Percentiles rank a stretch among this genome's conserved stretches.
Evolutionary conservation across 2,113 vertebrate genomes (phyloP).

Genomic region (Monopterus albus): DNA sequence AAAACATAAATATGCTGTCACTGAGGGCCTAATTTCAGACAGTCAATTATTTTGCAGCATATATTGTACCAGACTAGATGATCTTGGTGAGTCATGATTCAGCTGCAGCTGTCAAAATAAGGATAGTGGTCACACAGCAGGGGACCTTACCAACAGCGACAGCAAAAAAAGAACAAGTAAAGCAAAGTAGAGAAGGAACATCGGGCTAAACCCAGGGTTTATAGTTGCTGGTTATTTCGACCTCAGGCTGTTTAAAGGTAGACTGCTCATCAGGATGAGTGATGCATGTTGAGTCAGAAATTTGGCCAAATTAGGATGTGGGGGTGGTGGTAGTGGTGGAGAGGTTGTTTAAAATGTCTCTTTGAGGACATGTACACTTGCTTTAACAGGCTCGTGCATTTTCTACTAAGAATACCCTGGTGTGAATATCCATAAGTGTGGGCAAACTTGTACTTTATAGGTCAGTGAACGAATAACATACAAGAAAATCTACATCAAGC

Average conservation of each 20-base stretch:
- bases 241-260: constrained; percentile 16
- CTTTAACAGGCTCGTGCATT: constrained; percentile 2
- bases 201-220: constrained; percentile 8
- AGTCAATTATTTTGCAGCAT: neutral
- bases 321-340: neutral
- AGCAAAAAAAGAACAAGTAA: constrained; percentile 24
- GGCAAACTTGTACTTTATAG: neutral
- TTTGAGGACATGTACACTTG: constrained; percentile 9
- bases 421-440: constrained; percentile 1
- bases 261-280: constrained; percentile 35
- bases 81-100: constrained; percentile 1
- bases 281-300: constrained; percentile 25
- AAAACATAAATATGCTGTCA: too few species aligned
- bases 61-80: neutral
- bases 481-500: constrained; percentile 26
- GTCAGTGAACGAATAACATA: constrained; percentile 1
- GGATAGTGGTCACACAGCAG: constrained; percentile 9
- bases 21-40: neutral
- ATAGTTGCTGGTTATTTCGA: neutral
- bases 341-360: neutral
- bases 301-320: constrained; percentile 9
- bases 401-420: neutral
- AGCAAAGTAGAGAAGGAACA: constrained; percentile 20
- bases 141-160: neutral
- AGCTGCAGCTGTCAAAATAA: constrained; percentile 22